Base-by-base conservation (phyloP, 2,797 vertebrate species). In the Champsocephalus esox region DNA sequence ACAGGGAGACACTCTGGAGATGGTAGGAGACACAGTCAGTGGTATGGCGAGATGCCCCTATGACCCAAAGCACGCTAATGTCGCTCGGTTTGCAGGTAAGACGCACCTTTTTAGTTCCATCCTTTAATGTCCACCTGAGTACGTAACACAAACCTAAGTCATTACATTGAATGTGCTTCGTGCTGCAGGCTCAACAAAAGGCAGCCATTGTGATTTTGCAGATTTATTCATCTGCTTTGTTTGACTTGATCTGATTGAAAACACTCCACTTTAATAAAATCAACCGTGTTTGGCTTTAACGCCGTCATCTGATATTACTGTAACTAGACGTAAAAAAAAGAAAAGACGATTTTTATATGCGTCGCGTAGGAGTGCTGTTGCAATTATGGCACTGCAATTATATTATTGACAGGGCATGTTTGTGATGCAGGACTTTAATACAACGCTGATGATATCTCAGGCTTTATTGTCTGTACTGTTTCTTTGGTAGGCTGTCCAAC, bases 21-120 rank as follows among this genome's bases (percentile, higher is more conserved):
- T 97, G 87, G 46, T 96, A 0, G 97, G 97, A 56, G 97, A 98
- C 89, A 93, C 95, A 24, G 95, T 99, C 87, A 98, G 97, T 0
- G 98, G 98, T 46, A 99, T 99, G 97, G 98, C 98, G 0, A 95
- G 98, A 6, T 98, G 97, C 77, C 97, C 97, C 0, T 98, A 99
- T 1, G 97, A 99, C 80, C 97, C 98, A 69, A 98, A 97, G 83
- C 98, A 99, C 0, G 97, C 96, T 86, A 99, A 98, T 1, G 96
- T 99, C 2, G 98, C 97, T 68, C 93, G 98, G 62, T 98, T 99
- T 87, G 96, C 98, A 84, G 98, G 98, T 99, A 88, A 92, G 88
- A 56, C 9, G 0, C 61, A 12, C 21, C 14, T 45, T n/a, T 66
- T 16, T 54, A 54, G 6, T 19, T 44, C 5, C 6, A 1, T 5